Evolutionary conservation across 2,888 invertebrate genomes (phyloP), one percentile per base, ranked within the genome.

Genomic region (Corythucha ciliata): DNA sequence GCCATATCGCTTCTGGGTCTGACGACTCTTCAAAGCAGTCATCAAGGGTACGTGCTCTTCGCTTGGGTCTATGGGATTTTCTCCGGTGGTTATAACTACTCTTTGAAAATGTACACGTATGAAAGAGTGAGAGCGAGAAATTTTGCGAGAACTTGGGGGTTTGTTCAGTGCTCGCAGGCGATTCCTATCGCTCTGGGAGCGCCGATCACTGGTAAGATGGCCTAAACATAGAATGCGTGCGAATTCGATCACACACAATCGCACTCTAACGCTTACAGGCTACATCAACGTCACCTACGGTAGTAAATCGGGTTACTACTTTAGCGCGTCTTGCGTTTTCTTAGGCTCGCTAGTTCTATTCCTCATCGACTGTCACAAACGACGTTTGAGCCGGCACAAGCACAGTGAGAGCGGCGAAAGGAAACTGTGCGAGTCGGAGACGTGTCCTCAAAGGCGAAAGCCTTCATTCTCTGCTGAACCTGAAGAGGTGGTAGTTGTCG

Each of bases 101-200:
- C 87, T 41, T 71, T 90, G 56, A 89, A 89, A 70, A 85, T 89
- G 80, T 89, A 87, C 71, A 86, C 86, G 0, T 88, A 86, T 66
- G 89, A 90, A 68, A 74, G 87, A 54, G 88, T 90, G 22, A 73
- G 87, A 46, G 86, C 87, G 2, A 74, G 88, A 56, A 84, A 90
- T 68, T 89, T 89, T 65, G 85, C 88, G 0, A 74, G 87, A 48
- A 87, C 88, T 1, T 89, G 89, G 89, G 85, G 88, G 53, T 90
- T 85, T 70, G 82, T 89, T 45, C 86, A 87, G 67, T 86, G 84
- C 66, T 84, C 85, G 10, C 89, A 89, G 68, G 84, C 86, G 14
- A 79, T 90, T 63, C 87, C 89, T 6, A 82, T 85, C 37, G 81
- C 84, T 1, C 80, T 89, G 44, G 89, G 89, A 41, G 83, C 88